Base-by-base conservation (phyloP, 2,113 vertebrate species). In the Candoia aspera region DNA sequence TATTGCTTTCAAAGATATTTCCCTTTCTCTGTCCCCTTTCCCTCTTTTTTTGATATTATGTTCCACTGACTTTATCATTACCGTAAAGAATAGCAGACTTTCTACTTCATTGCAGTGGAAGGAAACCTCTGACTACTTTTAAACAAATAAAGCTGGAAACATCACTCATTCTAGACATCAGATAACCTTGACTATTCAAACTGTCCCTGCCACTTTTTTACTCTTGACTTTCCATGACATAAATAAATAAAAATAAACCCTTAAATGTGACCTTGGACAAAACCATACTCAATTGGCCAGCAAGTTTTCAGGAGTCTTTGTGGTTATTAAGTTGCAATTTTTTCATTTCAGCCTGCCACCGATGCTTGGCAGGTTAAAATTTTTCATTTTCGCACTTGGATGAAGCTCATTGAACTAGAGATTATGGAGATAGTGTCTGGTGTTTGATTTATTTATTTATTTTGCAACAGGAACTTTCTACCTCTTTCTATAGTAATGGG, bases 351-450 rank as follows among this genome's bases (percentile, higher is more conserved):
- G 92, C 97, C 96, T 97, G 97, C 97, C 98, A 98, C 95, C 97
- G 97, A 98, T 98, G 98, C 98, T 98, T 98, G 97, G 98, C 98
- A 98, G 98, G 97, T 98, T 98, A 97, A 98, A 98, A 98, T 98
- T 99, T 98, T 98, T 97, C 97, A 97, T 98, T 98, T 98, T 98
- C 95, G 97, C 98, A 98, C 97, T 97, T 97, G 97, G 97, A 94
- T 98, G 97, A 97, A 96, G 94, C 97, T 97, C 97, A 97, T 96
- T 98, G 96, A 98, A 97, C 97, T 97, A 98, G 94, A 98, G 97
- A 98, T 99, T 98, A 98, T 97, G 97, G 96, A 98, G 97, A 98
- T 95, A 97, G 95, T 93, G 95, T 79, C 94, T 95, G 90, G 94
- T 91, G 95, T 97, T 79, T 79, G 2, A 9, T 79, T 79, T 79